Percentiles rank a stretch among this genome's conserved stretches.
phyloP scores from a whole-genome alignment of 2,113 vertebrate species.

The Terrapene triunguis region DNA sequence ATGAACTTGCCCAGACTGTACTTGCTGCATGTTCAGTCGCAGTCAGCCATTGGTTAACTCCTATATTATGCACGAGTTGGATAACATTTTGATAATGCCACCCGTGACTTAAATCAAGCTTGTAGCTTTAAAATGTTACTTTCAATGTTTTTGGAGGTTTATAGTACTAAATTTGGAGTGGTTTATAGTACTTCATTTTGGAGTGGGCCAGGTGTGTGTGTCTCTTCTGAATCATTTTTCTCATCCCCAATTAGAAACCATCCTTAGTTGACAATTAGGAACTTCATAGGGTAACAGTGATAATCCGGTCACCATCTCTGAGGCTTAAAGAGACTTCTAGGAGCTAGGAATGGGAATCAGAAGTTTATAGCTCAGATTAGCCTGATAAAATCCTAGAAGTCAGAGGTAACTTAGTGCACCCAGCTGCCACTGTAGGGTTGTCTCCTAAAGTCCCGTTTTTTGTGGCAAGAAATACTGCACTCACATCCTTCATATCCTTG shows the following conservation, averaged over 20 bases:
- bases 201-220: neutral
- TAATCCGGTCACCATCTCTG: neutral
- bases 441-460: neutral
- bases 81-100: neutral
- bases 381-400: neutral
- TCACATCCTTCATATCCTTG: neutral
- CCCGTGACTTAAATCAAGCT: neutral
- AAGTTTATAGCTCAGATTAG: neutral
- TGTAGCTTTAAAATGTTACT: neutral
- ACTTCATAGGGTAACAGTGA: neutral
- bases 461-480: neutral
- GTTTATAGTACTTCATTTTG: neutral
- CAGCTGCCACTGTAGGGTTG: neutral
- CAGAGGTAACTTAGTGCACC: too few species aligned
- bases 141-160: too few species aligned
- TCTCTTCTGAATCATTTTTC: neutral
- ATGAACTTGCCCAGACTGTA: too few species aligned
- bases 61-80: neutral
- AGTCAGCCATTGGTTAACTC: neutral
- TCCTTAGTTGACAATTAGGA: neutral
- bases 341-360: neutral
- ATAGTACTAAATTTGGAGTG: neutral
- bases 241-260: neutral
- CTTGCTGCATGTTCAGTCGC: neutral
- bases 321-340: neutral